Evolutionary conservation across 2,888 invertebrate species (phyloP).

Genomic region (Tetheella fluctuosa): DNA sequence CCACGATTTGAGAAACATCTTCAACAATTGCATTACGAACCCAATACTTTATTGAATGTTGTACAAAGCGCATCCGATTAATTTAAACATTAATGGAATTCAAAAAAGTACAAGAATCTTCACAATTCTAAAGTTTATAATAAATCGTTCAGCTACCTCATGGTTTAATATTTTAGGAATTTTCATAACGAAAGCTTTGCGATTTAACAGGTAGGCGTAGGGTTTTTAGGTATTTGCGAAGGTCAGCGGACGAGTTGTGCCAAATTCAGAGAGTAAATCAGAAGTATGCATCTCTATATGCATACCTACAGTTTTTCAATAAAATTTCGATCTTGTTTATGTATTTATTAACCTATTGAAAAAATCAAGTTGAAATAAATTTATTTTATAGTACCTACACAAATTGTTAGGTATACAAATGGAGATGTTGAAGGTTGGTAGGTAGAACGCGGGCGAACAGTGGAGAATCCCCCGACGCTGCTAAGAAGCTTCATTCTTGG

Average conservation of each 20-base stretch:
- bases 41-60: neutral
- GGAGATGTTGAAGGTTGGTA: conserved; percentile 40
- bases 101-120: conserved; percentile 36
- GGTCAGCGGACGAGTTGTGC: conserved; percentile 42
- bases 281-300: neutral
- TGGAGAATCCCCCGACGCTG: conserved; percentile 36
- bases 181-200: conserved; percentile 63
- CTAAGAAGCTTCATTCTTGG: conserved; percentile 79
- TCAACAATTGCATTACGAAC: neutral
- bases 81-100: conserved; percentile 29
- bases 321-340: too few relatives aligned
- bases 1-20: conserved; percentile 25
- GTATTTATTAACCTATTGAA: too few relatives aligned
- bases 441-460: conserved; percentile 37
- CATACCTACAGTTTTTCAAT: too few relatives aligned
- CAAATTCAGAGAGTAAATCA: conserved; percentile 36
- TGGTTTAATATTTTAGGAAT: conserved; percentile 60
- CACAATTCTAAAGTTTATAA: conserved; percentile 58
- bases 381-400: too few relatives aligned
- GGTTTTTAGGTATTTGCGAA: conserved; percentile 45
- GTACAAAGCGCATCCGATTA: neutral
- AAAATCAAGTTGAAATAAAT: too few relatives aligned
- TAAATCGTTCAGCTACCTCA: conserved; percentile 54
- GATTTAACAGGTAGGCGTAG: conserved; percentile 53
- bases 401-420: conserved; percentile 23